Evolutionary conservation across 2,113 vertebrate species (phyloP).

Genomic region (Lonchura striata): DNA sequence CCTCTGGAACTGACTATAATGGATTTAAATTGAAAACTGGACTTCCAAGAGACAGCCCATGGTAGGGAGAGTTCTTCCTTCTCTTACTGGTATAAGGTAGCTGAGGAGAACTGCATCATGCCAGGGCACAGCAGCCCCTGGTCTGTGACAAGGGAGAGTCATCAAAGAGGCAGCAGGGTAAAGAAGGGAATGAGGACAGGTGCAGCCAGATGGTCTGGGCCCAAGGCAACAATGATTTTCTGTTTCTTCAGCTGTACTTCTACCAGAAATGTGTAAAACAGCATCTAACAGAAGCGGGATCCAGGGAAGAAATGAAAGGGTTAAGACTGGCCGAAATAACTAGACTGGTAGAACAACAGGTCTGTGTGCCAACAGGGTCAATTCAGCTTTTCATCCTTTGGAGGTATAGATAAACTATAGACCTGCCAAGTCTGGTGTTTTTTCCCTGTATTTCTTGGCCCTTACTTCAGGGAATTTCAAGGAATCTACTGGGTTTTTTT

Average conservation of each 20-base stretch:
- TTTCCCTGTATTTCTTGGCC: conserved; percentile 30
- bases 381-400: conserved; percentile 7
- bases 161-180: background rate
- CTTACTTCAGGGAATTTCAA: conserved; percentile 32
- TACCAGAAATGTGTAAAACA: background rate
- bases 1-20: background rate
- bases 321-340: conserved; percentile 19
- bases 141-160: background rate
- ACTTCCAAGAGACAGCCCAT: background rate
- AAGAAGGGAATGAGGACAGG: background rate
- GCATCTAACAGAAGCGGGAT: background rate
- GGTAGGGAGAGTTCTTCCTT: background rate
- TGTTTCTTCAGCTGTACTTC: background rate
- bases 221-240: rapidly evolving
- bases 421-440: conserved; percentile 32
- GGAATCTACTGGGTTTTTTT: background rate
- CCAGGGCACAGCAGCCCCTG: background rate
- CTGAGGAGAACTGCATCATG: rapidly evolving
- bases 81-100: background rate
- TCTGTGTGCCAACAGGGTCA: conserved; percentile 4
- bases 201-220: rapidly evolving
- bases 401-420: conserved; percentile 11
- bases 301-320: background rate
- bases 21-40: background rate
- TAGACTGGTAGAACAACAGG: conserved; percentile 18